phyloP scores from a whole-genome alignment of 1,140 invertebrate species.

The Dysdera silvatica region DNA sequence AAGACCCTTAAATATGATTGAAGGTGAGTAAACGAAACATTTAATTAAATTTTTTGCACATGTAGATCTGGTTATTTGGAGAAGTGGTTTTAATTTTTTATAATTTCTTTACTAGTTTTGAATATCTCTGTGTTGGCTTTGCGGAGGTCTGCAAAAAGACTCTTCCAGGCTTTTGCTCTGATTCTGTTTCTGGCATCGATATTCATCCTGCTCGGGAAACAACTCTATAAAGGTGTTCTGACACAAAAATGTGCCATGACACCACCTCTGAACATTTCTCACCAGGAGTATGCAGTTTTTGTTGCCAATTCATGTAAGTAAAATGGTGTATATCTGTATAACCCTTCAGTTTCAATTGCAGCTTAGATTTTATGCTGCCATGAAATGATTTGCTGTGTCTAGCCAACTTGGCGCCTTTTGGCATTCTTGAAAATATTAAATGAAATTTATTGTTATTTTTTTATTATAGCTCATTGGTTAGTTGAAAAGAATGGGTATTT shows the following conservation, averaged over 20 bases:
- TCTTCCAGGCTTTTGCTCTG: conserved; percentile 18
- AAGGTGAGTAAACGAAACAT: too few species aligned
- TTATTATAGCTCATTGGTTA: conserved; percentile 16
- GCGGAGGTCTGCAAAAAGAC: conserved; percentile 4
- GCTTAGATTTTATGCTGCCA: neutral
- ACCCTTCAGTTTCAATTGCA: neutral
- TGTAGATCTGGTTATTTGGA: neutral
- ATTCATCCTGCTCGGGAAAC: conserved; percentile 22
- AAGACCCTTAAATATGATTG: too few species aligned
- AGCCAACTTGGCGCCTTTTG: neutral
- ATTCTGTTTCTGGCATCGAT: conserved; percentile 24
- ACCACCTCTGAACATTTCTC: conserved; percentile 14
- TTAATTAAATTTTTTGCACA: too few species aligned
- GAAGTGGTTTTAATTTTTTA: neutral
- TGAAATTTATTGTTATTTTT: neutral
- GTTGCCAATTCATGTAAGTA: conserved; percentile 17
- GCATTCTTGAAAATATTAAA: neutral
- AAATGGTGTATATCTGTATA: neutral
- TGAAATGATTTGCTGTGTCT: neutral
- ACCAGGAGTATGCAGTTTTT: conserved; percentile 17
- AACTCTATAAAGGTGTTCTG: conserved; percentile 21
- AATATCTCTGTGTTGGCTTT: conserved; percentile 23
- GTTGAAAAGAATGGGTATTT: conserved; percentile 21
- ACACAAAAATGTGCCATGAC: conserved; percentile 21
- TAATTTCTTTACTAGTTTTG: conserved; percentile 12